phyloP scores from a whole-genome alignment of 2,888 invertebrate species.

The Tetanocera ferruginea region DNA sequence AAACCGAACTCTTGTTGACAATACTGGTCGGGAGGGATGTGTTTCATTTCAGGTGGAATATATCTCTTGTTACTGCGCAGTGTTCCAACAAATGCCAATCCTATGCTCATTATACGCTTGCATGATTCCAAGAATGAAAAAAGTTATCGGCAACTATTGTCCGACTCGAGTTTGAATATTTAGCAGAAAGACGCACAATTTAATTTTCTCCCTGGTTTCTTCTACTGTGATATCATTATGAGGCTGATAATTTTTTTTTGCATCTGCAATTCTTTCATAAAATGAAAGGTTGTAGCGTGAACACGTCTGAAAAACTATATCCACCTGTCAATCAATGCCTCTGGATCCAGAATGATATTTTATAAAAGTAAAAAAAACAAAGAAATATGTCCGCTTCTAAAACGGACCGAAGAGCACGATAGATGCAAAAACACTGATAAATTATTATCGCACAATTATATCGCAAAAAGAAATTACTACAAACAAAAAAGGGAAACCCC shows the following conservation, averaged over 20 bases:
- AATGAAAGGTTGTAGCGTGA: too few species aligned
- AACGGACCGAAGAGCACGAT: too few species aligned
- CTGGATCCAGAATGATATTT: too few species aligned
- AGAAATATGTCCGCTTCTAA: too few species aligned
- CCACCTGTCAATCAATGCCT: too few species aligned
- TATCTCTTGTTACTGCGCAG: background rate
- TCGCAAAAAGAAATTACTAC: background rate
- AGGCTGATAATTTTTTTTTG: background rate
- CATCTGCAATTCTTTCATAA: too few species aligned
- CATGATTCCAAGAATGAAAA: background rate
- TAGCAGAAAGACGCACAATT: background rate
- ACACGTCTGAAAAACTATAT: too few species aligned
- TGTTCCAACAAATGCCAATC: too few species aligned
- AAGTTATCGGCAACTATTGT: background rate
- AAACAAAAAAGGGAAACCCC: background rate
- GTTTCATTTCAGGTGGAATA: background rate
- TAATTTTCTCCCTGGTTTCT: background rate
- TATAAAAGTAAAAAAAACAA: too few species aligned
- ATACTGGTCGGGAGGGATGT: background rate
- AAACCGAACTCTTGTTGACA: background rate
- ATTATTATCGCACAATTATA: background rate
- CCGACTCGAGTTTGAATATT: background rate
- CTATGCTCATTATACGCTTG: background rate
- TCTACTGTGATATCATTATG: background rate
- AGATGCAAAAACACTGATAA: background rate